Percentiles rank a stretch among this genome's conserved stretches.
These are phyloP conservation scores for Clunio marinus DNA, from an alignment of 2,888 invertebrate genomes.

Conservation along the genomic window DNA sequence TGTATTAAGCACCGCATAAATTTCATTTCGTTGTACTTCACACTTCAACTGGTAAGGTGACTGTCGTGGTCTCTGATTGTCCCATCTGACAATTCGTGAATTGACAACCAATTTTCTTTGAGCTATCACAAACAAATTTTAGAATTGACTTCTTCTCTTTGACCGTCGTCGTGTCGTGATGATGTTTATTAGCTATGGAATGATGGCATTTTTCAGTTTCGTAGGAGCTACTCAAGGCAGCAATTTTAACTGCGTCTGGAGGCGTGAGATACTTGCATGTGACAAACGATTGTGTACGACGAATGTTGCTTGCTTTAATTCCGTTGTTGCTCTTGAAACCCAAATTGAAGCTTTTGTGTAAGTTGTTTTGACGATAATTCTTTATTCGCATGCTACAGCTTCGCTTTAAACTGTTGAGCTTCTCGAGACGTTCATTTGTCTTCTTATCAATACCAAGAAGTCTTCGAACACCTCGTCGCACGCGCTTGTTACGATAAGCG, in stretches of 20 bases:
- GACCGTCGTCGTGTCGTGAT: not conserved
- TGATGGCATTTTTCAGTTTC: constrained; percentile 41
- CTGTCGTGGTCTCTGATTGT: not conserved
- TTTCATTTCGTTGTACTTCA: not conserved
- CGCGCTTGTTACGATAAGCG: constrained; percentile 52
- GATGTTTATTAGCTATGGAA: constrained; percentile 40
- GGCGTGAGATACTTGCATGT: constrained; percentile 49
- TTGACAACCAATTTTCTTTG: constrained; percentile 47
- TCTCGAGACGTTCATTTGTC: constrained; percentile 45
- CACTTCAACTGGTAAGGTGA: constrained; percentile 10
- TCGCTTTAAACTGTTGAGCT: constrained; percentile 33
- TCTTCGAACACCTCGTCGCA: constrained; percentile 50
- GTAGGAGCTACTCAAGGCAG: constrained; percentile 39
- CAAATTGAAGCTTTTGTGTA: constrained; percentile 22
- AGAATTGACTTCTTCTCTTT: constrained; percentile 45
- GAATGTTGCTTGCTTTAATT: constrained; percentile 21
- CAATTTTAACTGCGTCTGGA: constrained; percentile 42
- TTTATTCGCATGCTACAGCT: constrained; percentile 34
- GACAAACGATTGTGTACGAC: constrained; percentile 47
- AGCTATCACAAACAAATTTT: constrained; percentile 49
- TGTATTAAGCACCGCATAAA: not conserved
- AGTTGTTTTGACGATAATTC: constrained; percentile 34
- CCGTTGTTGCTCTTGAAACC: constrained; percentile 25
- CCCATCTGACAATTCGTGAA: constrained; percentile 22
- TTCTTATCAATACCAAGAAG: constrained; percentile 48